Percentiles rank a stretch among this genome's conserved stretches.
Conservation (phyloP, 2,888 invertebrate genomes). For the Saturnia japonica region DNA sequence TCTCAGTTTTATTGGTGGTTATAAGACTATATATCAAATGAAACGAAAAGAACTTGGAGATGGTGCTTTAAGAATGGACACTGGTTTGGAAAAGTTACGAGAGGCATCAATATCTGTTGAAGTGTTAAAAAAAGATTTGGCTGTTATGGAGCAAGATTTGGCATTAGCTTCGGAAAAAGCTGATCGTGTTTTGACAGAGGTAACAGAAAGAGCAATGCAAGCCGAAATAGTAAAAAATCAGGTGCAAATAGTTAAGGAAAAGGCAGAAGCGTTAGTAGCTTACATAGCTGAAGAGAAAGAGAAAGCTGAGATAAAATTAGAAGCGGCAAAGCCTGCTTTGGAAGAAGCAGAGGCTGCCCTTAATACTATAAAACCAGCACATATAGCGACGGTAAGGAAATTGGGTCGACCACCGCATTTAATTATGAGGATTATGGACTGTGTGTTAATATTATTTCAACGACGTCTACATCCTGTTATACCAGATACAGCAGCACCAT, state of each 20-base stretch:
- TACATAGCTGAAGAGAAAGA: constrained; percentile 95
- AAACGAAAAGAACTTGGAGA: constrained; percentile 95
- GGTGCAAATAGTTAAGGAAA: constrained; percentile 97
- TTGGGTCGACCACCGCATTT: constrained; percentile 97
- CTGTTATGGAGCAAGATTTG: constrained; percentile 96
- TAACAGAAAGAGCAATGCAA: constrained; percentile 96
- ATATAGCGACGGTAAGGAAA: constrained; percentile 97
- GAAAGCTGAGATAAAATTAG: constrained; percentile 94
- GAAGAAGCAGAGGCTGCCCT: constrained; percentile 97
- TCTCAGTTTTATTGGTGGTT: constrained; percentile 96
- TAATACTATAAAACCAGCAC: constrained; percentile 98
- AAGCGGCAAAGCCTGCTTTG: constrained; percentile 97
- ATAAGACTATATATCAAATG: constrained; percentile 95
- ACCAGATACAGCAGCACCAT: constrained; percentile 90
- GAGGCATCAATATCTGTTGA: constrained; percentile 97
- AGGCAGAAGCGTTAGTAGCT: constrained; percentile 93
- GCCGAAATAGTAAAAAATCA: constrained; percentile 98
- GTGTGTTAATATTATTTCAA: constrained; percentile 95
- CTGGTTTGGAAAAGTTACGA: constrained; percentile 95
- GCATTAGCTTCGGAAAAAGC: constrained; percentile 96
- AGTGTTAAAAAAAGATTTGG: constrained; percentile 94
- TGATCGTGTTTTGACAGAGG: constrained; percentile 92
- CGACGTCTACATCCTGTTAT: constrained; percentile 91
- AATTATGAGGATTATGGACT: constrained; percentile 99
- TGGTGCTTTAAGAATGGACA: constrained; percentile 96